A percentile compares a stretch with the other conserved stretches of the same genome.
Conservation (phyloP, 2,888 invertebrate genomes). For the Protophormia terraenovae region DNA sequence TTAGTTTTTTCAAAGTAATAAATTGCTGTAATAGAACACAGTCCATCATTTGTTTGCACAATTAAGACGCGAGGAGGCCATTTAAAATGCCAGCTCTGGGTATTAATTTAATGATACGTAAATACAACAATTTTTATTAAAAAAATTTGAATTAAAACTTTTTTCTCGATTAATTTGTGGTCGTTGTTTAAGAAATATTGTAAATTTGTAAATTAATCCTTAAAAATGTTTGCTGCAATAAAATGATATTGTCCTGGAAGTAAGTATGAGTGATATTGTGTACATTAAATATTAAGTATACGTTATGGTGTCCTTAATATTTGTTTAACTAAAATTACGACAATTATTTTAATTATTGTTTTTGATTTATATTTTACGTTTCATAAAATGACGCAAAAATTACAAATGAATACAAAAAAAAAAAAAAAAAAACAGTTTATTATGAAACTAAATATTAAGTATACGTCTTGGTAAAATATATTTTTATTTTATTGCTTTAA, state of each 20-base stretch:
- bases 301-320: background rate
- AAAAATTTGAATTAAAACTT: background rate
- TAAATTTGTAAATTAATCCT: background rate
- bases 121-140: background rate
- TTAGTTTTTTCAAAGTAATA: conserved; percentile 40
- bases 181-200: background rate
- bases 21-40: conserved; percentile 32
- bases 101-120: background rate
- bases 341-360: no score
- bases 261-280: background rate
- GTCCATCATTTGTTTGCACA: background rate
- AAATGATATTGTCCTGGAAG: background rate
- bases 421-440: no score
- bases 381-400: no score
- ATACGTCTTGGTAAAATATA: no score
- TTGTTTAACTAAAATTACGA: background rate
- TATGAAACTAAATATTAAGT: no score
- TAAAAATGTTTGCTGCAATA: background rate
- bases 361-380: no score
- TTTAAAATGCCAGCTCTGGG: background rate
- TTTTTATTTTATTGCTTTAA: no score
- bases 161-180: background rate
- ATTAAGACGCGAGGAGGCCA: background rate
- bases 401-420: no score
- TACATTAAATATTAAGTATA: background rate